phyloP scores from a whole-genome alignment of 2,888 invertebrate species.

The Phyllotreta cruciferae region DNA sequence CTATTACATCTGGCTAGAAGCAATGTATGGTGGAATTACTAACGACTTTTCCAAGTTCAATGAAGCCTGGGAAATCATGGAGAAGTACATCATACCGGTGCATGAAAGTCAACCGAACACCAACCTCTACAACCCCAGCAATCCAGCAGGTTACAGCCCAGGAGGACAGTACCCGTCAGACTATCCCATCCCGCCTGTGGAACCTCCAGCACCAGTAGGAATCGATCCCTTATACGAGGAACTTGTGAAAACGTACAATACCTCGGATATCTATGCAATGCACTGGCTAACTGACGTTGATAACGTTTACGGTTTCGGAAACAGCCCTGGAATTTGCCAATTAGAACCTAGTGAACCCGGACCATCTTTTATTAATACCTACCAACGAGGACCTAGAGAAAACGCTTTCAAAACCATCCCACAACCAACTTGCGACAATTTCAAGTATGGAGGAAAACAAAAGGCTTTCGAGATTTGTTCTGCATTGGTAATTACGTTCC shows the following conservation, averaged over 20 bases:
- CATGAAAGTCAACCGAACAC: constrained; percentile 31
- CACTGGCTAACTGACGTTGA: constrained; percentile 44
- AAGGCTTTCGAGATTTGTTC: constrained; percentile 36
- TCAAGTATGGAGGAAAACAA: constrained; percentile 43
- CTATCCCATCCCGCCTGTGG: constrained; percentile 28
- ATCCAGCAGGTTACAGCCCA: constrained; percentile 28
- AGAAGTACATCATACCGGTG: constrained; percentile 40
- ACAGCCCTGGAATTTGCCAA: constrained; percentile 38
- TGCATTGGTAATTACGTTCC: constrained; percentile 14
- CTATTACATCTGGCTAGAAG: constrained; percentile 42
- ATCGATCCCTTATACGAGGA: constrained; percentile 42
- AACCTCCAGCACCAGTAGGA: constrained; percentile 37
- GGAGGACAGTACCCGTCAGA: constrained; percentile 31
- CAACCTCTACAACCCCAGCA: constrained; percentile 34
- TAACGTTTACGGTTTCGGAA: constrained; percentile 43
- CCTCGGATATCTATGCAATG: constrained; percentile 39
- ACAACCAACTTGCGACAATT: constrained; percentile 41
- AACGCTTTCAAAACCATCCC: constrained; percentile 39
- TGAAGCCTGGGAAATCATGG: constrained; percentile 41
- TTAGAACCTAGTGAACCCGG: constrained; percentile 35
- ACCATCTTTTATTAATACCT: constrained; percentile 42
- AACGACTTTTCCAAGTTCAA: constrained; percentile 42
- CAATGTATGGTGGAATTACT: constrained; percentile 42
- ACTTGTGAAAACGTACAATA: constrained; percentile 39
- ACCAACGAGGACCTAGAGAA: constrained; percentile 37